Percentiles rank a stretch among this genome's conserved stretches.
Evolutionary conservation across 2,888 invertebrate genomes (phyloP).

Genomic region (Rhorus exstirpatorius): DNA sequence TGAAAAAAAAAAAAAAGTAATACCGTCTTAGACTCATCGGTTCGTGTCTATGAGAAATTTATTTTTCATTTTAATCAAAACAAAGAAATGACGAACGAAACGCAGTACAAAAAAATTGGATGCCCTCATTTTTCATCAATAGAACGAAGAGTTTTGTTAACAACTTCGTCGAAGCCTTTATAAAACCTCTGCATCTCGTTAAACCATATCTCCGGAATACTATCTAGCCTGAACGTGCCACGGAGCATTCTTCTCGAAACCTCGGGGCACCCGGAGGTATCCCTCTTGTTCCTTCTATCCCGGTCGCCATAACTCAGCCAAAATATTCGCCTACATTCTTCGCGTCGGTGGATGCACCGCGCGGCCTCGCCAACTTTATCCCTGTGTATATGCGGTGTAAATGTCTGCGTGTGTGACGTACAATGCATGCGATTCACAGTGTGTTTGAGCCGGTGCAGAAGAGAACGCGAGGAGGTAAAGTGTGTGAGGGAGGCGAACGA

Average conservation of each 20-base stretch:
- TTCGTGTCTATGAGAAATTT: too few species aligned
- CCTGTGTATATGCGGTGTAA: conserved; percentile 73
- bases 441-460: conserved; percentile 64
- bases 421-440: conserved; percentile 77
- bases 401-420: conserved; percentile 71
- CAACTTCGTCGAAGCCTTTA: conserved; percentile 1
- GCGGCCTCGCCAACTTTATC: conserved; percentile 78
- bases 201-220: conserved; percentile 50
- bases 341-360: conserved; percentile 66
- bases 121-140: conserved; percentile 10
- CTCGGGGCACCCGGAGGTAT: conserved; percentile 46
- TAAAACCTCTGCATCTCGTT: conserved; percentile 34
- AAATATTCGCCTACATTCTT: conserved; percentile 84
- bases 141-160: conserved; percentile 22
- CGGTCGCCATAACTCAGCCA: conserved; percentile 80
- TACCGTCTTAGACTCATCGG: too few species aligned
- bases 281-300: conserved; percentile 63
- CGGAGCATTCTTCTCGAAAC: conserved; percentile 62
- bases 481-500: conserved; percentile 65
- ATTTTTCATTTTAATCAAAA: neutral
- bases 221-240: conserved; percentile 57
- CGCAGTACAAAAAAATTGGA: conserved; percentile 15
- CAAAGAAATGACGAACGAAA: neutral
- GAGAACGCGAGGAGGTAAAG: conserved; percentile 63
- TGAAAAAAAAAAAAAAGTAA: too few species aligned